Base-by-base conservation (phyloP, 1,140 invertebrate species). In the Pomacea maculata region DNA sequence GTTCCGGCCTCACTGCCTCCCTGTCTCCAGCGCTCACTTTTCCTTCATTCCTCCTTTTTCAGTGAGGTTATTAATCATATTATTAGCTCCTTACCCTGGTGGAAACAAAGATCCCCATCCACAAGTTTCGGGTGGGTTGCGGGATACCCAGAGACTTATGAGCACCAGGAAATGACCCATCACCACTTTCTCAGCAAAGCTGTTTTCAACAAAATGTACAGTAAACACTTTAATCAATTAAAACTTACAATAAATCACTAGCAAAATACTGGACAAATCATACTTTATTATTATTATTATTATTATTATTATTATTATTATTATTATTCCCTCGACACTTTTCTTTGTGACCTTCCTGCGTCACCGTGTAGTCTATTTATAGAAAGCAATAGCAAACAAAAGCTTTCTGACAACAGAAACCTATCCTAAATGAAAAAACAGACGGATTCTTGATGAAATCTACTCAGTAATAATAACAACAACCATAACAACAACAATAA, bases 111-210 rank as follows among this genome's bases (percentile, higher is more conserved):
- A 82, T 6, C 87, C 89, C 94, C 96, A 97, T 25, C 96, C 96
- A 1, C 91, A 90, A 84, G 96, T 94, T 87, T 97, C 96, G 80
- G 95, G 95, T 0, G 97, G 97, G 74, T 95, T 94, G 70, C 96
- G 93, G 89, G 97, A 96, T 89, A 98, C 95, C 95, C 97, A 98
- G 80, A 98, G 92, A 71, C 95, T 82, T 5, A 98, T 94, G 10
- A 97, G 94, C 17, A 94, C 83, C 12, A 96, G 88, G 88, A 98
- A 98, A 29, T 97, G 92, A 17, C 94, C 83, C 55, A 95, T 94
- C 1, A 97, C 95, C 29, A 93, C 93, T 11, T 87, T 91, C 92
- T 98, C 97, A 79, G 97, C 95, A 84, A 93, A 94, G 75, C 91
- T 92, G 76, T 17, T 57, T 45, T 45, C 55, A 1, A 29, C 6